Evolutionary conservation across 2,888 invertebrate species (phyloP).

Genomic region (Bombylius discolor): DNA sequence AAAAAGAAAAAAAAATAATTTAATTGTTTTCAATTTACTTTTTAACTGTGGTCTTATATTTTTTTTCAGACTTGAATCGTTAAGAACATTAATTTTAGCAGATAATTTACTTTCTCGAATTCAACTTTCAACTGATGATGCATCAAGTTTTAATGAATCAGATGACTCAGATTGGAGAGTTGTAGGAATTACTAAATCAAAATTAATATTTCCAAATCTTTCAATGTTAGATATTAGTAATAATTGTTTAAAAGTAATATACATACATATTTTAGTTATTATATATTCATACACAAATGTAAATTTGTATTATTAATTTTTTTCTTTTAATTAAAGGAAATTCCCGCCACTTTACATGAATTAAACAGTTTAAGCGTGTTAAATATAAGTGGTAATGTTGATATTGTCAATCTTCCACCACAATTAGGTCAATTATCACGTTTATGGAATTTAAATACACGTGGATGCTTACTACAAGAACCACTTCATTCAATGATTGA

Average conservation of each 20-base stretch:
- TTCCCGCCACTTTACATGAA: conserved; percentile 76
- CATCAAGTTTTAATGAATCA: conserved; percentile 48
- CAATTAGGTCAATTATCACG: conserved; percentile 88
- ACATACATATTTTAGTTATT: not conserved
- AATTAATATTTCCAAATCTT: conserved; percentile 80
- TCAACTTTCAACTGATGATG: conserved; percentile 68
- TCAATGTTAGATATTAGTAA: conserved; percentile 91
- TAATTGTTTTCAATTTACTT: not conserved
- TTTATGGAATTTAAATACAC: conserved; percentile 92
- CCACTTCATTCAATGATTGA: conserved; percentile 84
- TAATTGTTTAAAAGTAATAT: conserved; percentile 51
- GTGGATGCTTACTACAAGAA: conserved; percentile 77
- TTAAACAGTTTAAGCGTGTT: conserved; percentile 82
- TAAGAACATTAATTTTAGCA: conserved; percentile 49
- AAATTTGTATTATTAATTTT: not conserved
- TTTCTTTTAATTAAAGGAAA: conserved; percentile 37
- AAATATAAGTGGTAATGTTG: conserved; percentile 63
- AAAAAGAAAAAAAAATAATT: conserved; percentile 39
- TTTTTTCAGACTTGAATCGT: conserved; percentile 25
- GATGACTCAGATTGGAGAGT: conserved; percentile 52
- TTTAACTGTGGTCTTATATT: not conserved
- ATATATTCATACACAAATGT: not conserved
- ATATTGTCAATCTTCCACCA: conserved; percentile 78
- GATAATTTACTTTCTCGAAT: conserved; percentile 75
- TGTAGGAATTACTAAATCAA: conserved; percentile 44